Base-by-base conservation (phyloP, 2,797 vertebrate species). In the Eurystomus glaucurus region DNA sequence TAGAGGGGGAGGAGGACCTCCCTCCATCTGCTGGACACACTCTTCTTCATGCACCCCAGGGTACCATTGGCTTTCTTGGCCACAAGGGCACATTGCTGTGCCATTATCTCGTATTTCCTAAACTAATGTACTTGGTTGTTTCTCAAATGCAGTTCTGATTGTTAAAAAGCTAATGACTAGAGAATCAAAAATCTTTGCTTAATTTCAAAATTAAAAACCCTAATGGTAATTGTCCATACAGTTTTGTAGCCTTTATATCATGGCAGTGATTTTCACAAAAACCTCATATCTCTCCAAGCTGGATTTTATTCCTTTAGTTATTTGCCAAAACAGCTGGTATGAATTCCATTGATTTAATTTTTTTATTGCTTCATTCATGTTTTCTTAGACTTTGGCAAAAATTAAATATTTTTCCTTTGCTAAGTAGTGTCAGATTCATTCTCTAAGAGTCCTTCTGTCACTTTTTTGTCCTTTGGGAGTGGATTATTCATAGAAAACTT, bases 181-280 rank as follows among this genome's bases (percentile, higher is more conserved):
- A 28, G 52, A 52, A 92, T 90, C 48, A 77, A 77, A 94, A 94
- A 79, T 54, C 9, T 79, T 58, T 50, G 35, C 28, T 28, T 88
- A 57, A 66, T 85, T 96, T 95, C 60, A 64, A 90, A 69, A 86
- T 82, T 62, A 69, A 91, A 94, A 51, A 29, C 10, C 51, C 31
- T 86, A 70, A 64, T 0, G 7, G 7, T 16, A 37, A 35, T 54
- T 80, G 31, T 26, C 21, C 15, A 20, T 48, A 26, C 5, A 54
- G 26, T 75, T 95, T 88, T 84, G 26, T 39, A 88, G 21, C 19
- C 14, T 35, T 68, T 93, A 28, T 51, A 51, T 51, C 9, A 69
- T 61, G 39, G 57, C 31, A 84, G 35, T 66, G 35, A 60, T 95
- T 88, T 92, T 74, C 46, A 74, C 43, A 83, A 91, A 54, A 7